Base-by-base conservation (phyloP, 37 sponge, comb jelly and placozoan species). In the Halichondria panicea region DNA sequence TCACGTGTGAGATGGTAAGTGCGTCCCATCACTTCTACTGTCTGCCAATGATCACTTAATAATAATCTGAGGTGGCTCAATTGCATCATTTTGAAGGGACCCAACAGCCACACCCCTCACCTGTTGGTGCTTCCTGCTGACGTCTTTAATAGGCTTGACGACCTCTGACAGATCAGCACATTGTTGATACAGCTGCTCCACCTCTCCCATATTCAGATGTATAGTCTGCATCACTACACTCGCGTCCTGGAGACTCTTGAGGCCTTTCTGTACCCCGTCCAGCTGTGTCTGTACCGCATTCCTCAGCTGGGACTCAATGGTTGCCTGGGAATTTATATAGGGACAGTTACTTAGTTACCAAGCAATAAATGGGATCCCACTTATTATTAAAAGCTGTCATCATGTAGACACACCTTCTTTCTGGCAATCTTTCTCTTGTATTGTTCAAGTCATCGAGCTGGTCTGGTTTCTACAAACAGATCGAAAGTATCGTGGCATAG, bases 281-380 rank as follows among this genome's bases (percentile, higher is more conserved):
- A 96, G 66, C 75, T 96, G 97, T 0, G 80, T 96, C 82, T 96
- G 97, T 9, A 96, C 91, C 0, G 93, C 85, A 64, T 77, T 93
- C 48, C 89, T 81, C 44, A 96, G 78, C 55, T 88, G 87, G 12
- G 93, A 77, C 38, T 96, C 97, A 6, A 93, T 78, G 18, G 81
- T 70, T 8, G 80, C 81, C 91, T 96, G 65, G 1, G 46, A 56
- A n/a, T n/a, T n/a, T n/a, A n/a, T n/a, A n/a, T n/a, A n/a, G n/a
- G n/a, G n/a, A n/a, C n/a, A n/a, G n/a, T n/a, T n/a, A n/a, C n/a
- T n/a, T n/a, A n/a, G n/a, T n/a, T n/a, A n/a, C n/a, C n/a, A n/a
- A n/a, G n/a, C n/a, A n/a, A n/a, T n/a, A n/a, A n/a, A 11, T 24
- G 27, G 60, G 60, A 15, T 19, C 35, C 5, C 31, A 43, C 43